phyloP scores from a whole-genome alignment of 2,113 vertebrate species.

The Rhinogobius similis region DNA sequence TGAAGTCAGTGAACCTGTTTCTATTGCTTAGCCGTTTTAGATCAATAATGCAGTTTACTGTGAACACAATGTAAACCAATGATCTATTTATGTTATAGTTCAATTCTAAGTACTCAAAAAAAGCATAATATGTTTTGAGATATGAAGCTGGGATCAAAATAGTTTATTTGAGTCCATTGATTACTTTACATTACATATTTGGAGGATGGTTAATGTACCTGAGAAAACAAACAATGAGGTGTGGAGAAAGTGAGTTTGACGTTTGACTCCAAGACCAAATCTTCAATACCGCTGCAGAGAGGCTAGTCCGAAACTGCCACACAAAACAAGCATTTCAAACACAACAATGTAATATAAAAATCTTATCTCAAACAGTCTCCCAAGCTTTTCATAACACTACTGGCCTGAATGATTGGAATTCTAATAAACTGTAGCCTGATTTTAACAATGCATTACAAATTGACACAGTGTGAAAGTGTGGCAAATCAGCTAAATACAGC shows the following conservation, averaged over 20 bases:
- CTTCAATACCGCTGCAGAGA: neutral
- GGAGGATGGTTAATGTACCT: neutral
- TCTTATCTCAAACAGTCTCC: neutral
- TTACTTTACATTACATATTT: too few species aligned
- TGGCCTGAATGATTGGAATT: neutral
- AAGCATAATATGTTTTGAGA: too few species aligned
- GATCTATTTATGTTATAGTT: too few species aligned
- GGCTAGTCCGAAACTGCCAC: neutral
- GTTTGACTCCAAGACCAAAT: neutral
- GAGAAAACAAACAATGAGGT: neutral
- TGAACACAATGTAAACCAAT: too few species aligned
- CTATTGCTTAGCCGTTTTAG: too few species aligned
- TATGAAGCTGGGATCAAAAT: too few species aligned
- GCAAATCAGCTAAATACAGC: slow-evolving; percentile 61
- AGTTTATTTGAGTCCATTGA: too few species aligned
- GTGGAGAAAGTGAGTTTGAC: neutral
- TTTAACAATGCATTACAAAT: slow-evolving; percentile 56
- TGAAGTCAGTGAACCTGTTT: too few species aligned
- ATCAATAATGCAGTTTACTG: too few species aligned
- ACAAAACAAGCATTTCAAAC: neutral
- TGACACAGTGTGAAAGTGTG: slow-evolving; percentile 35
- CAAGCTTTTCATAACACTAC: neutral
- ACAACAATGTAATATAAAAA: neutral
- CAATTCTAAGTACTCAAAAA: too few species aligned
- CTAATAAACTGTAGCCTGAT: slow-evolving; percentile 5